These are phyloP conservation scores for Ctenomys sociabilis DNA, from an alignment of 2,113 vertebrate species.

Conservation along the genomic window DNA sequence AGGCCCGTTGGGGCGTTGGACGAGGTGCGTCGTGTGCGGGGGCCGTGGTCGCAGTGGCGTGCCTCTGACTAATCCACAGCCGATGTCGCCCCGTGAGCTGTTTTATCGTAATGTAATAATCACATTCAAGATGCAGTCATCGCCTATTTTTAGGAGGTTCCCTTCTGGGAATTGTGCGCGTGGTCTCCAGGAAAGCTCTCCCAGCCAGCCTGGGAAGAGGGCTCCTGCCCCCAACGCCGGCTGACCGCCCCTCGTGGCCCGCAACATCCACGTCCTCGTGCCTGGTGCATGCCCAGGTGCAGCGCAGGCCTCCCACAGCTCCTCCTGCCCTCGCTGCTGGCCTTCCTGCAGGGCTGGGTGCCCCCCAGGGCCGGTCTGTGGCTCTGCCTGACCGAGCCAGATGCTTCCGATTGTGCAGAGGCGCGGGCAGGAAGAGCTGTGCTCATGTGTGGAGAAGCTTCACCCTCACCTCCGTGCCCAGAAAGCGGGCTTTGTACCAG, in stretches of 20 bases:
- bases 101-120: conserved; percentile 54
- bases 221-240: background rate
- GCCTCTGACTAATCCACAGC: conserved; percentile 60
- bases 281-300: too few relatives aligned
- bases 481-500: background rate
- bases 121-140: conserved; percentile 7
- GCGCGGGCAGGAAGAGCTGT: background rate
- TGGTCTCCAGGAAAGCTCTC: conserved; percentile 51
- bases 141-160: conserved; percentile 68
- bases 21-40: background rate
- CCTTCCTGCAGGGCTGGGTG: too few relatives aligned
- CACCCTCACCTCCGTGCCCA: background rate
- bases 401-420: background rate
- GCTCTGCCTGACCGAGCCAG: background rate
- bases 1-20: background rate
- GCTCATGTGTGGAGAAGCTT: background rate
- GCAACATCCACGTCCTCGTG: too few relatives aligned
- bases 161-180: conserved; percentile 44
- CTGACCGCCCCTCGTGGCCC: too few relatives aligned
- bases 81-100: conserved; percentile 45
- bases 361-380: background rate
- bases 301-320: background rate
- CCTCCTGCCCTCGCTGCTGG: background rate
- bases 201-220: background rate
- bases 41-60: conserved; percentile 34